Evolutionary conservation across 2,888 invertebrate genomes (phyloP).

Genomic region (Byasa hedistus): DNA sequence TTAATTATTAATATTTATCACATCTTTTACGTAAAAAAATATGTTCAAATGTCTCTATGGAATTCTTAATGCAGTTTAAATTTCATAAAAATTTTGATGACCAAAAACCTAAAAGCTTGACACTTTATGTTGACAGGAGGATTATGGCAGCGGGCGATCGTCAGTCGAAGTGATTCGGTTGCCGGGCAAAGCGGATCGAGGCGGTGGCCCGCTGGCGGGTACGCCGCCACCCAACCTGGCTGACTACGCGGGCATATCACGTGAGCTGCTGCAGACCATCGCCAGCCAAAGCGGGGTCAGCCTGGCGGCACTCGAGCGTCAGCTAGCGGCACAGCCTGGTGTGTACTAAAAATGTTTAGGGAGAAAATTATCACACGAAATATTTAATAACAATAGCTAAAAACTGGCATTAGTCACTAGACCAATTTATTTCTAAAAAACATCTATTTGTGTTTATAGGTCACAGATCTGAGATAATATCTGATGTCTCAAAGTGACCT

Average conservation of each 20-base stretch:
- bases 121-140: constrained; percentile 47
- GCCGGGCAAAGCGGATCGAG: constrained; percentile 81
- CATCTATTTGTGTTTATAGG: too few relatives aligned
- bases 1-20: too few relatives aligned
- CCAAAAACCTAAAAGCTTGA: not conserved
- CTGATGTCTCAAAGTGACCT: too few relatives aligned
- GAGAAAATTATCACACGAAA: too few relatives aligned
- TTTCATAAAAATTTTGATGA: too few relatives aligned
- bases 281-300: constrained; percentile 77
- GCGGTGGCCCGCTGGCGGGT: constrained; percentile 64
- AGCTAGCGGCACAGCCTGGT: constrained; percentile 52
- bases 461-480: too few relatives aligned
- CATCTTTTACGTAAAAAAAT: too few relatives aligned
- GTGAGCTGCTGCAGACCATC: constrained; percentile 73
- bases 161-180: constrained; percentile 91
- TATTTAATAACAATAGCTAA: too few relatives aligned
- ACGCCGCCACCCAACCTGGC: constrained; percentile 74
- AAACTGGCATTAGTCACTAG: too few relatives aligned
- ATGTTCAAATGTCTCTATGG: too few relatives aligned
- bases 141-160: constrained; percentile 78
- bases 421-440: too few relatives aligned
- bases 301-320: constrained; percentile 70
- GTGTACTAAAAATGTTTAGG: not conserved
- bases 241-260: constrained; percentile 74
- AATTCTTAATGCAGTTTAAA: too few relatives aligned